Evolutionary conservation across 2,888 invertebrate species (phyloP), one percentile per base, ranked within the genome.

Genomic region (Caenorhabditis wallacei): DNA sequence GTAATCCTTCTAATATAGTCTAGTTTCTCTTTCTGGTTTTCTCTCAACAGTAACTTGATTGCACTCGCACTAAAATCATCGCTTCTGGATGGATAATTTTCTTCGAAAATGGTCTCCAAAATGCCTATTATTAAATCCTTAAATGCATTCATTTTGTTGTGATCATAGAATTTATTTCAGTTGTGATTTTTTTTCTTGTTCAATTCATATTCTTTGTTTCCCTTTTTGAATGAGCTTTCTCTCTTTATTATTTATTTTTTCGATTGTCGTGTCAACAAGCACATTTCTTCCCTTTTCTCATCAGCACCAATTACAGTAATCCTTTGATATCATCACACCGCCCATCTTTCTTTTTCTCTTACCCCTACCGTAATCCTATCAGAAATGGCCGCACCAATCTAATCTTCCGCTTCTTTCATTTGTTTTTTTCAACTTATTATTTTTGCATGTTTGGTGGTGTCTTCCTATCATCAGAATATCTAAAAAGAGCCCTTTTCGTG

Each of bases 371-470:
- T 66, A 66, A 66, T 66, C 66, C 64, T 46, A 24, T 11, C 51
- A 53, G 0, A 16, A 35, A 35, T 63, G 48, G 46, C 43, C 63
- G 48, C 64, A 51, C 64, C 26, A 16, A 40, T 37, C 59, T 72
- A 63, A 59, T 63, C 53, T 40, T 10, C 16, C 51, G 51, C 57
- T 57, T 46, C 70, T 48, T 57, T 20, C 18, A 35, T 30, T 51
- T 37, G 35, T 24, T 64, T 10, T 26, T 61, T 35, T 48, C 30
- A 43, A 69, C 43, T 56, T 40, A 16, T 57, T 57, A 48, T 70
- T 56, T 69, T 70, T 56, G 56, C 70, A 70, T 66, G 66, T 66
- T 11, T 66, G 66, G 53, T 66, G 66, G 53, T 66, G 66, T 66
- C 30, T 66, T 66, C 53, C 66, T 53, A 43, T 57, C 69, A 54